Base-by-base conservation (phyloP, 2,113 vertebrate genomes). In the Salvelinus alpinus region DNA sequence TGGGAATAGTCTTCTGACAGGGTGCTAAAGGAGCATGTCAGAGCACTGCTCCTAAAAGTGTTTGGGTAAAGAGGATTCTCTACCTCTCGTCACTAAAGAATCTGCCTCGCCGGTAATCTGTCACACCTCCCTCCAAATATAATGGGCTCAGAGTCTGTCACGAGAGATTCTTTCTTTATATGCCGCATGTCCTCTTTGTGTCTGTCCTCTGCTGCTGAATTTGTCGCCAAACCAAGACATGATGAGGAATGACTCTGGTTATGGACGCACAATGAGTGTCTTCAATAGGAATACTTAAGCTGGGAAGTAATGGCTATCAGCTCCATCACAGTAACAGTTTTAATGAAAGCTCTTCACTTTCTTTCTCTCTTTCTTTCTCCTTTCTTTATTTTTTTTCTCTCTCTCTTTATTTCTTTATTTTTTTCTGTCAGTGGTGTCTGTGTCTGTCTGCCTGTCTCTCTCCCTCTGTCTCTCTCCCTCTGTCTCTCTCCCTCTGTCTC, bases 11-110 rank as follows among this genome's bases (percentile, higher is more conserved):
- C 83, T 79, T 75, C 84, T 94, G 93, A 93, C 92, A 93, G 91
- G 84, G 90, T 88, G 94, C 91, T 94, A 93, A 94, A 92, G 93
- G 90, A 93, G 90, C 91, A 91, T 90, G 90, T 93, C 93, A 87
- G 88, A 89, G 90, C 86, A 89, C 57, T 79, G 88, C 82, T 86
- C 91, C 89, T 38, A 1, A 77, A 77, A 91, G 92, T 89, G 82
- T 93, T 93, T 85, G 88, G 85, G 88, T 83, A 93, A 93, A 89
- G 81, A 82, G 2, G 86, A 88, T 82, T 79, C 79, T 90, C 92
- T 94, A 91, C 89, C 90, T 92, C 86, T 88, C 88, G 88, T 89
- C 90, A 89, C 89, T 44, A 82, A 94, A 89, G 92, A 94, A 92
- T 92, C 92, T 85, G 78, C 83, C 90, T 88, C 88, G 82, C 91